Evolutionary conservation across 2,113 vertebrate species (phyloP).

Genomic region (Nibea albiflora): DNA sequence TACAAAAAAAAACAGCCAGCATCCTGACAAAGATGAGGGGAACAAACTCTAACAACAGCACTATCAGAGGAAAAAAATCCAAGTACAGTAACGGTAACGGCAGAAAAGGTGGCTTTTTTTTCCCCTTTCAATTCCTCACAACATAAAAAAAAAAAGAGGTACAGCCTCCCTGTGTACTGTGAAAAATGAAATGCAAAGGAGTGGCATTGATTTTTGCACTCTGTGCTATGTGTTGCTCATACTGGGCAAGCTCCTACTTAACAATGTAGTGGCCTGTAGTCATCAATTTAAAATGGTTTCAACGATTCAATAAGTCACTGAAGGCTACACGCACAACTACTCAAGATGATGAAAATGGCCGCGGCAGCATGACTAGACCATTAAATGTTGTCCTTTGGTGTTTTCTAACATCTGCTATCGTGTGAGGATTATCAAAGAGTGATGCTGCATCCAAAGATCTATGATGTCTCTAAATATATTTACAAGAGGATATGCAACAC

Average conservation of each 20-base stretch:
- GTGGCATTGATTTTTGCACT: conserved; percentile 77
- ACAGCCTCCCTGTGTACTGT: conserved; percentile 23
- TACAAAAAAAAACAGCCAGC: conserved; percentile 20
- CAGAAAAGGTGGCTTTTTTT: conserved; percentile 9
- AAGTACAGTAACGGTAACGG: conserved; percentile 1
- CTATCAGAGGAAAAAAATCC: conserved; percentile 19
- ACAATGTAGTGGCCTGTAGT: conserved; percentile 72
- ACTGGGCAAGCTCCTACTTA: conserved; percentile 72
- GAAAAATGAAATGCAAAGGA: conserved; percentile 71
- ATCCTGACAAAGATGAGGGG: conserved; percentile 37
- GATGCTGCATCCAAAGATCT: conserved; percentile 12
- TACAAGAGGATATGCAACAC: conserved; percentile 3
- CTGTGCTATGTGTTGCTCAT: conserved; percentile 73
- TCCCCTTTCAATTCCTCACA: conserved; percentile 2
- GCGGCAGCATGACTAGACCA: conserved; percentile 59
- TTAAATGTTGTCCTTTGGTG: conserved; percentile 63
- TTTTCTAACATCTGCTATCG: conserved; percentile 60
- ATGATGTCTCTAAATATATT: not conserved
- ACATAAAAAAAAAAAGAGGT: not conserved
- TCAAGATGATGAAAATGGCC: conserved; percentile 74
- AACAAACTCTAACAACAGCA: conserved; percentile 42
- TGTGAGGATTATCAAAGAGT: conserved; percentile 38
- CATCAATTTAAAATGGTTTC: conserved; percentile 78
- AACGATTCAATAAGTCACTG: conserved; percentile 73
- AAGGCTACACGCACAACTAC: conserved; percentile 65